phyloP scores from a whole-genome alignment of 2,113 vertebrate species.

The Lepus americanus region DNA sequence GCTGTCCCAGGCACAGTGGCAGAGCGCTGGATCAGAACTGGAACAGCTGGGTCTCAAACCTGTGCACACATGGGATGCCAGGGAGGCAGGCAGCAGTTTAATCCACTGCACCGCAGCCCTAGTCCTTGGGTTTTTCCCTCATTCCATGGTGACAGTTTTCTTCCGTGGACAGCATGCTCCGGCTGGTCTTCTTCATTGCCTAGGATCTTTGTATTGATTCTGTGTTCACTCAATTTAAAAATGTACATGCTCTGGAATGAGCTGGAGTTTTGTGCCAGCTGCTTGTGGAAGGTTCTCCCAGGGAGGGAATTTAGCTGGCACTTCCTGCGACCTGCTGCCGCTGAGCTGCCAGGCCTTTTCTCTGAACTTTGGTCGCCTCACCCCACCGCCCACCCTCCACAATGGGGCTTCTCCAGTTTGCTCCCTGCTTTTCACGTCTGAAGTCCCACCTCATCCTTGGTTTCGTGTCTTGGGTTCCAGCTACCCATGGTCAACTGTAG shows the following conservation, averaged over 20 bases:
- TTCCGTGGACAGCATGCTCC: not conserved
- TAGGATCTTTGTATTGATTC: conserved; percentile 5
- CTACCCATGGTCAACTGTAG: no score
- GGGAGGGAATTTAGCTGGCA: not conserved
- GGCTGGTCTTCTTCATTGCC: not conserved
- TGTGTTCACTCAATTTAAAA: not conserved
- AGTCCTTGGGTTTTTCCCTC: not conserved
- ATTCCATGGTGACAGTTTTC: not conserved
- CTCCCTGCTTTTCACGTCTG: not conserved
- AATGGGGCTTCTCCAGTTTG: not conserved
- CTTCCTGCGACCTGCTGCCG: not conserved
- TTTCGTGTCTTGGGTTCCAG: no score
- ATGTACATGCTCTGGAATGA: not conserved
- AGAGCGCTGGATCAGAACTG: no score
- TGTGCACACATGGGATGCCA: no score
- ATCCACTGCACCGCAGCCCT: no score
- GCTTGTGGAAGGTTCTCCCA: not conserved
- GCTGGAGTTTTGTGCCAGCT: not conserved
- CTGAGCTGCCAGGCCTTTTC: not conserved
- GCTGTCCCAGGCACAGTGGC: no score
- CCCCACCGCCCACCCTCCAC: not conserved
- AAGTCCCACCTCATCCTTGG: no score
- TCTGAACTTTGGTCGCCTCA: not conserved
- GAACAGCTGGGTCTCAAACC: no score
- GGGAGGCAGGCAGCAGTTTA: no score